Evolutionary conservation across 2,888 invertebrate species (phyloP).

Genomic region (Leuctra nigra): DNA sequence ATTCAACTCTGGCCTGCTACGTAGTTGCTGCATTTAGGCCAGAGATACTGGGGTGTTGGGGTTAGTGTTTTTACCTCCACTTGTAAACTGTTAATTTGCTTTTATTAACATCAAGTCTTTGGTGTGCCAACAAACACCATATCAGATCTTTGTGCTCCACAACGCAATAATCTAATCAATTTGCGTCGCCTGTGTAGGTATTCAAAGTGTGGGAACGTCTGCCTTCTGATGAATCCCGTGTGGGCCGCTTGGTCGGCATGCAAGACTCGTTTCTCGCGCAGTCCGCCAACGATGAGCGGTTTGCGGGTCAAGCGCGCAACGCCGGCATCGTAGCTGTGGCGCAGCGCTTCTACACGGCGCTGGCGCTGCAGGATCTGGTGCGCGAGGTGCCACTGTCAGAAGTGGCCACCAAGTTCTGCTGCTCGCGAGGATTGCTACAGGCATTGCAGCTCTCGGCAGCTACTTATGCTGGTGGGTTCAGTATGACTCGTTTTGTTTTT

Average conservation of each 20-base stretch:
- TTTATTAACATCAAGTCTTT: too few species aligned
- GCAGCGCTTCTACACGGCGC: slow-evolving; percentile 75
- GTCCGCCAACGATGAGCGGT: slow-evolving; percentile 42
- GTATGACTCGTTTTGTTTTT: slow-evolving; percentile 16
- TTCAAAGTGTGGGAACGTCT: slow-evolving; percentile 78
- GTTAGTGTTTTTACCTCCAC: too few species aligned
- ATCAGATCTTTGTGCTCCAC: too few species aligned
- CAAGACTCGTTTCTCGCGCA: slow-evolving; percentile 71
- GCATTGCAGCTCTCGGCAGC: slow-evolving; percentile 90
- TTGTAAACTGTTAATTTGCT: too few species aligned
- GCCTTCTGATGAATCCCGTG: slow-evolving; percentile 70
- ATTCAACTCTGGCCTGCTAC: too few species aligned
- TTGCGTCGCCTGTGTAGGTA: slow-evolving; percentile 39
- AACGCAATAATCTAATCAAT: too few species aligned
- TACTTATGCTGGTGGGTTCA: slow-evolving; percentile 76
- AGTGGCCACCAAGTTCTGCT: slow-evolving; percentile 79
- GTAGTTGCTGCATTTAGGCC: too few species aligned
- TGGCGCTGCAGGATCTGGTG: slow-evolving; percentile 88
- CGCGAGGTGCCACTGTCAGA: slow-evolving; percentile 76
- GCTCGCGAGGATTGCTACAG: slow-evolving; percentile 85
- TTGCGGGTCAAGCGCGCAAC: slow-evolving; percentile 57
- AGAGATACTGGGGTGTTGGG: too few species aligned
- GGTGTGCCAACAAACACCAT: too few species aligned
- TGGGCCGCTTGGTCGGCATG: slow-evolving; percentile 84
- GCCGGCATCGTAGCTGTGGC: slow-evolving; percentile 35